Conservation (phyloP, 37 sponge, comb jelly and placozoan species). For the Spongilla lacustris region DNA sequence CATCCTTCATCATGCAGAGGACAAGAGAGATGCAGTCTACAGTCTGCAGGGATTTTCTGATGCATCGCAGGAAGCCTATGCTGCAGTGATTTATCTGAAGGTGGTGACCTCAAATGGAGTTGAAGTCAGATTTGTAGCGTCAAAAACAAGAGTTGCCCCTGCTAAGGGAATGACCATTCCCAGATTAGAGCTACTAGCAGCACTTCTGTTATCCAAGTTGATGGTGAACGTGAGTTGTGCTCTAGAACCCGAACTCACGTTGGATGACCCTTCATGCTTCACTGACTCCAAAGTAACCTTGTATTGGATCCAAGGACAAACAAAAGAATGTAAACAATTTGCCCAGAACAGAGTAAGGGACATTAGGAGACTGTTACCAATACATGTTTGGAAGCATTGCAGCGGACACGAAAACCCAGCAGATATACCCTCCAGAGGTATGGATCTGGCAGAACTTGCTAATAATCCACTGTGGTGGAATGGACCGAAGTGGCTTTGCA, state of each 20-base stretch:
- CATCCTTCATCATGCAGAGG: neutral
- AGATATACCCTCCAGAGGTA: slow-evolving; percentile 45
- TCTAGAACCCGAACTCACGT: slow-evolving; percentile 4
- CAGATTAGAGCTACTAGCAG: slow-evolving; percentile 43
- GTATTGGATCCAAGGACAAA: slow-evolving; percentile 15
- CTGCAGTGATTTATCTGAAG: slow-evolving; percentile 3
- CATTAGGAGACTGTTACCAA: slow-evolving; percentile 17
- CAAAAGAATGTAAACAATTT: slow-evolving; percentile 39
- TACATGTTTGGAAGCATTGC: slow-evolving; percentile 16
- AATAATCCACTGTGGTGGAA: slow-evolving; percentile 13
- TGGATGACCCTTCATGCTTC: slow-evolving; percentile 7
- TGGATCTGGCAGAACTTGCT: neutral
- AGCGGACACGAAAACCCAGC: slow-evolving; percentile 31
- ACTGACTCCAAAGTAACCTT: slow-evolving; percentile 25
- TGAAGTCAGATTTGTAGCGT: slow-evolving; percentile 7
- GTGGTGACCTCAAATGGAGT: neutral
- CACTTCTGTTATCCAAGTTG: slow-evolving; percentile 15
- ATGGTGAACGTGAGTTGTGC: neutral
- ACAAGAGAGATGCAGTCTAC: neutral
- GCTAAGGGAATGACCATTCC: slow-evolving; percentile 15
- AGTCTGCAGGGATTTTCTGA: slow-evolving; percentile 15
- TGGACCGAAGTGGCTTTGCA: slow-evolving; percentile 12
- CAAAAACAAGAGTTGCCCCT: slow-evolving; percentile 30
- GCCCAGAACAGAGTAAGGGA: slow-evolving; percentile 27
- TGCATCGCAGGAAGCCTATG: slow-evolving; percentile 16